These are phyloP conservation scores for Eubasilissa splendida DNA, from an alignment of 2,888 invertebrate species.

Conservation along the genomic window DNA sequence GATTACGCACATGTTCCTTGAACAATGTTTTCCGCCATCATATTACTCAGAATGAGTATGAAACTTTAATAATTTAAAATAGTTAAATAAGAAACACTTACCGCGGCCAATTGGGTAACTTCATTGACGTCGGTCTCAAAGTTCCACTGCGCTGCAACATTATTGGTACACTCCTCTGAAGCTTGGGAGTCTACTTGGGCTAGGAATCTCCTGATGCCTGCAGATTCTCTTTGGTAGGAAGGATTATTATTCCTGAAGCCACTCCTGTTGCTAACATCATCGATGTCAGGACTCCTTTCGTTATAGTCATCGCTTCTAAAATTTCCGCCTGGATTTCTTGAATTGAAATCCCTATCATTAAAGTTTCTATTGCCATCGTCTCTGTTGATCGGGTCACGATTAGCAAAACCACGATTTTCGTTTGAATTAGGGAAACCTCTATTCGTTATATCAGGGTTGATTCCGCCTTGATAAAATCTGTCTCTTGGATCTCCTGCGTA, in stretches of 20 bases:
- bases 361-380: slow-evolving; percentile 59
- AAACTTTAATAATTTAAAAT: too few species aligned
- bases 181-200: slow-evolving; percentile 83
- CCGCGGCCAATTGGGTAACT: slow-evolving; percentile 86
- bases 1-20: too few species aligned
- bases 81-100: slow-evolving; percentile 69
- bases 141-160: slow-evolving; percentile 92
- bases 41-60: too few species aligned
- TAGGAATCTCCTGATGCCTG: slow-evolving; percentile 74
- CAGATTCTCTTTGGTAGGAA: slow-evolving; percentile 35
- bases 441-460: slow-evolving; percentile 70
- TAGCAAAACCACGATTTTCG: slow-evolving; percentile 59
- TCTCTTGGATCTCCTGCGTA: slow-evolving; percentile 55
- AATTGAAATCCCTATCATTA: slow-evolving; percentile 37
- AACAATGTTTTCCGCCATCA: too few species aligned
- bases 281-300: slow-evolving; percentile 35
- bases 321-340: slow-evolving; percentile 32
- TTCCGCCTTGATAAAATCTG: slow-evolving; percentile 60
- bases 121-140: slow-evolving; percentile 92
- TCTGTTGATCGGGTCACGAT: slow-evolving; percentile 59
- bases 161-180: slow-evolving; percentile 86
- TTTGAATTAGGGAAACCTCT: slow-evolving; percentile 59
- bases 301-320: slow-evolving; percentile 68
- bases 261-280: slow-evolving; percentile 16
- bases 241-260: slow-evolving; percentile 62